phyloP scores from a whole-genome alignment of 2,888 invertebrate species.

The Napeogenes sylphis region DNA sequence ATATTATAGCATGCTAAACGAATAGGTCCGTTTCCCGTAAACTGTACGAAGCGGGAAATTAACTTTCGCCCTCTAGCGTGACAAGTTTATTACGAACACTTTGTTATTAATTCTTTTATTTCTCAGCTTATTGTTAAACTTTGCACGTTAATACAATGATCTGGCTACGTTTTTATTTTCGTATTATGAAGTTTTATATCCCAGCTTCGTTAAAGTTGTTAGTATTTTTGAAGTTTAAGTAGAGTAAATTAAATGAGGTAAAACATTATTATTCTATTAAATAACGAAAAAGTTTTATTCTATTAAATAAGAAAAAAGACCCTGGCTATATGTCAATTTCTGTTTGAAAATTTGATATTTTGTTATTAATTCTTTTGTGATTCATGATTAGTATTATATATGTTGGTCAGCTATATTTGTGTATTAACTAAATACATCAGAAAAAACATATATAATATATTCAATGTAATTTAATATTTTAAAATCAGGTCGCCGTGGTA shows the following conservation, averaged over 20 bases:
- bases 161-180: constrained; percentile 3
- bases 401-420: too few relatives aligned
- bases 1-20: constrained; percentile 24
- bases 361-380: too few relatives aligned
- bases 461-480: not conserved
- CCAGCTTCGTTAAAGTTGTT: constrained; percentile 8
- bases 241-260: not conserved
- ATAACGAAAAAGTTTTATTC: too few relatives aligned
- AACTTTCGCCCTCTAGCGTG: constrained; percentile 69
- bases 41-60: constrained; percentile 72
- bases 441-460: too few relatives aligned
- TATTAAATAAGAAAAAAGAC: too few relatives aligned
- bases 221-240: not conserved
- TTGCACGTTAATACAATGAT: constrained; percentile 16
- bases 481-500: too few relatives aligned
- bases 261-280: not conserved
- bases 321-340: too few relatives aligned
- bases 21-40: constrained; percentile 35
- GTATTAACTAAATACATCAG: too few relatives aligned
- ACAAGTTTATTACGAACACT: constrained; percentile 72
- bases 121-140: constrained; percentile 21
- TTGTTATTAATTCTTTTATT: constrained; percentile 59
- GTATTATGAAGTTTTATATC: constrained; percentile 1
- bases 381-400: too few relatives aligned
- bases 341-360: too few relatives aligned